phyloP scores from a whole-genome alignment of 2,888 invertebrate species.

The Lamellibrachia columna region DNA sequence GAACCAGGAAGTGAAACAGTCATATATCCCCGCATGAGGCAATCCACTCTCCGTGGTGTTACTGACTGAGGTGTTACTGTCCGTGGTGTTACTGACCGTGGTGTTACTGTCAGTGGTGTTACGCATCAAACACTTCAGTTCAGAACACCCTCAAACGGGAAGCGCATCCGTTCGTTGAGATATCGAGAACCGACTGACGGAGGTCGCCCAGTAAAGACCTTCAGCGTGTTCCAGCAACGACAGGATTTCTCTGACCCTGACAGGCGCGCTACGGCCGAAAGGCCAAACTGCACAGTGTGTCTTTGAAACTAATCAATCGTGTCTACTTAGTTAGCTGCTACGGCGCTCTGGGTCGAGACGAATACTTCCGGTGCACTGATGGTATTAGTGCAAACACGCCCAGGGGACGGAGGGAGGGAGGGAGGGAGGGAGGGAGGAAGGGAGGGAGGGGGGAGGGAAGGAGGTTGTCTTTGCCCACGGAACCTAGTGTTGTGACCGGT shows the following conservation, averaged over 20 bases:
- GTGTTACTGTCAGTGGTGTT: no score
- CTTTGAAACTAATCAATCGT: not conserved
- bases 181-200: not conserved
- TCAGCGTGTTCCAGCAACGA: not conserved
- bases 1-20: no score
- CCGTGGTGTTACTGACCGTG: no score
- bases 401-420: not conserved
- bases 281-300: not conserved
- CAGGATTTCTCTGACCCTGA: not conserved
- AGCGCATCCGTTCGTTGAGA: not conserved
- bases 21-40: no score
- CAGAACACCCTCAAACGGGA: not conserved
- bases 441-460: no score
- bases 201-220: not conserved
- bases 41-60: no score
- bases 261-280: not conserved
- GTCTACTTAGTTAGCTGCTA: not conserved
- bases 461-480: no score
- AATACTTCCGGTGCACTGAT: not conserved
- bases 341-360: not conserved
- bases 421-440: not conserved
- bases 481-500: no score
- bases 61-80: no score
- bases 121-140: not conserved
- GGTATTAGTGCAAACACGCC: not conserved